A percentile compares a stretch with the other conserved stretches of the same genome.
phyloP scores from a whole-genome alignment of 2,797 vertebrate species.

The Sus cebifrons region DNA sequence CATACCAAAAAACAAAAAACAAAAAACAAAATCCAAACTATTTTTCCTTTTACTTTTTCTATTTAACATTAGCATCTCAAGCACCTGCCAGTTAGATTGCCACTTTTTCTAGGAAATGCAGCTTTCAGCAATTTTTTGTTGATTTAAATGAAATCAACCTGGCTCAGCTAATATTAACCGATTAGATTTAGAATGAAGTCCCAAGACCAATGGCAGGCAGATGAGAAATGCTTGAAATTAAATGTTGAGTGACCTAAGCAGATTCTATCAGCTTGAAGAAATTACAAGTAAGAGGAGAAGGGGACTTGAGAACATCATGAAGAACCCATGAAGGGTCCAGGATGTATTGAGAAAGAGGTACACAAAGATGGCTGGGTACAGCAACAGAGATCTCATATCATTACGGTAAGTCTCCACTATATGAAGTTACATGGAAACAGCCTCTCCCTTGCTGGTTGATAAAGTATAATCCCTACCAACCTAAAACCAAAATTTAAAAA shows the following conservation, averaged over 20 bases:
- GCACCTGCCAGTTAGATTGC: slow-evolving; percentile 34
- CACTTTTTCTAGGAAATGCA: slow-evolving; percentile 34
- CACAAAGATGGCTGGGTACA: not conserved
- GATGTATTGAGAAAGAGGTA: not conserved
- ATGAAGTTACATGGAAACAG: not conserved
- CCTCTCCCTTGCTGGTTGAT: not conserved
- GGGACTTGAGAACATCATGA: not conserved
- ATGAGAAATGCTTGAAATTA: not conserved
- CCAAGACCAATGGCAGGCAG: not conserved
- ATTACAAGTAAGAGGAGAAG: not conserved
- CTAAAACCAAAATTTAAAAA: not conserved
- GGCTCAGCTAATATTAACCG: slow-evolving; percentile 40
- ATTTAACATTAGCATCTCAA: not conserved
- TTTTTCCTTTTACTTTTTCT: not conserved
- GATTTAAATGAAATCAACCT: slow-evolving; percentile 66
- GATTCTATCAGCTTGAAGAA: not conserved
- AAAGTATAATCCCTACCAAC: not conserved
- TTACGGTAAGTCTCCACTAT: not conserved
- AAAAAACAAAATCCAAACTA: not conserved
- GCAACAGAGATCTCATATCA: not conserved
- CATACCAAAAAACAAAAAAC: slow-evolving; percentile 22
- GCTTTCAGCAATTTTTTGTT: slow-evolving; percentile 65
- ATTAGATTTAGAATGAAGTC: slow-evolving; percentile 48
- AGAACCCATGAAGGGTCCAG: not conserved
- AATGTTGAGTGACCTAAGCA: not conserved